Conservation (phyloP, 2,113 vertebrate species). For the Bambusicola thoracicus region DNA sequence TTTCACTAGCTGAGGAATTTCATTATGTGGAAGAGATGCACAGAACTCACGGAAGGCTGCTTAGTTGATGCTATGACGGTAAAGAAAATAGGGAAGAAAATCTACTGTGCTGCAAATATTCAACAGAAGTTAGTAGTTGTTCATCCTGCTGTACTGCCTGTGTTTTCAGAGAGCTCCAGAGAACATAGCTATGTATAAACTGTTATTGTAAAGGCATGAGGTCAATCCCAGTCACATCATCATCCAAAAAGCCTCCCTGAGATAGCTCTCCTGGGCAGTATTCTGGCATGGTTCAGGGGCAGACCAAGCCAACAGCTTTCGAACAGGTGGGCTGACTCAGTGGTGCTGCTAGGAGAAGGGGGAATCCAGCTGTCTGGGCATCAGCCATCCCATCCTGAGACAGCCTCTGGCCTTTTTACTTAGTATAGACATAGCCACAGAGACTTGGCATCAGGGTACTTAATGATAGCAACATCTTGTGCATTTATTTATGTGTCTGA, state of each 20-base stretch:
- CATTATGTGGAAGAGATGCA: not conserved
- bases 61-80: not conserved
- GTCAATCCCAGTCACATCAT: not conserved
- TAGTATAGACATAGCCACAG: not conserved
- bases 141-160: not conserved
- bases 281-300: not conserved
- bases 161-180: not conserved
- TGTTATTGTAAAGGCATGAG: not conserved
- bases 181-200: not conserved
- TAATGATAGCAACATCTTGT: not conserved
- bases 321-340: not conserved
- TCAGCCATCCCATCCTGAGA: not conserved
- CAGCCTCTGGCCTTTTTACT: not conserved
- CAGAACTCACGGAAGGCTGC: fast-evolving
- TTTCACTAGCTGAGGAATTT: not conserved
- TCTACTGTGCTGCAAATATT: not conserved
- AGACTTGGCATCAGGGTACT: not conserved
- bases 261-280: not conserved
- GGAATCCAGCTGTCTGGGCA: not conserved
- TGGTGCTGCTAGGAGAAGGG: not conserved
- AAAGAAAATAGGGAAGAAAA: not conserved
- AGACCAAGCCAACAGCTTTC: not conserved
- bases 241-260: not conserved
- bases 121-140: not conserved
- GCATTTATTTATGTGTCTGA: not conserved